Evolutionary conservation across 1,140 invertebrate genomes (phyloP).

Genomic region (Tetramorium parvispinum): DNA sequence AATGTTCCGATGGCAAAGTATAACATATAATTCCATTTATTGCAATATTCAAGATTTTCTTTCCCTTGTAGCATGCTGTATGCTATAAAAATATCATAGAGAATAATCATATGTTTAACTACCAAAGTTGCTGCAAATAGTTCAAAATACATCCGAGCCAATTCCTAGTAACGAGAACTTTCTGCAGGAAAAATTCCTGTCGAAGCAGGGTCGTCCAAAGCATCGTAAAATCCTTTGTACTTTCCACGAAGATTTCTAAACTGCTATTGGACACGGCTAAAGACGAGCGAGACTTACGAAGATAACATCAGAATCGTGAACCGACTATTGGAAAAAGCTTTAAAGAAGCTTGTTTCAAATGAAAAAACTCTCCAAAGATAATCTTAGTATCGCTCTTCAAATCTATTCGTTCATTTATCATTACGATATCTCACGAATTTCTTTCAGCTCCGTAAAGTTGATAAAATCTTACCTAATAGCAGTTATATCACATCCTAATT

Average conservation of each 20-base stretch:
- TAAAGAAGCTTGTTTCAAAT: not conserved
- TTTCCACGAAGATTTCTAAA: slow-evolving; percentile 4
- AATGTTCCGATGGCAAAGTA: not conserved
- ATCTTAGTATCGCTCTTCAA: not conserved
- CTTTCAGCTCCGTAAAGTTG: not conserved
- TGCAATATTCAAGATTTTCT: not conserved
- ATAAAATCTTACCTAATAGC: not conserved
- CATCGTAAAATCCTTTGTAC: slow-evolving; percentile 7
- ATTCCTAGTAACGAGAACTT: slow-evolving; percentile 14
- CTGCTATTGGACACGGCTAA: slow-evolving; percentile 35
- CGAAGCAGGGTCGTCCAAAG: not conserved
- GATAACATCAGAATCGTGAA: slow-evolving; percentile 1
- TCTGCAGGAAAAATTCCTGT: not conserved
- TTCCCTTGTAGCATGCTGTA: not conserved
- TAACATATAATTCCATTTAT: not conserved
- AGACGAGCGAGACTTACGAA: not conserved
- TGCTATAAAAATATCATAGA: not conserved
- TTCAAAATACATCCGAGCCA: not conserved
- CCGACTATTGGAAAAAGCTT: slow-evolving; percentile 8
- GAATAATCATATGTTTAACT: not conserved
- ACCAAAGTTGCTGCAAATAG: not conserved
- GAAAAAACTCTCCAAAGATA: slow-evolving; percentile 3
- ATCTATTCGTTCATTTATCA: not conserved
- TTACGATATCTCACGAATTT: not conserved
- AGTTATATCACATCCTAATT: not conserved